Evolutionary conservation across 2,113 vertebrate genomes (phyloP), one percentile per base, ranked within the genome.

Genomic region (Acanthochromis polyacanthus): DNA sequence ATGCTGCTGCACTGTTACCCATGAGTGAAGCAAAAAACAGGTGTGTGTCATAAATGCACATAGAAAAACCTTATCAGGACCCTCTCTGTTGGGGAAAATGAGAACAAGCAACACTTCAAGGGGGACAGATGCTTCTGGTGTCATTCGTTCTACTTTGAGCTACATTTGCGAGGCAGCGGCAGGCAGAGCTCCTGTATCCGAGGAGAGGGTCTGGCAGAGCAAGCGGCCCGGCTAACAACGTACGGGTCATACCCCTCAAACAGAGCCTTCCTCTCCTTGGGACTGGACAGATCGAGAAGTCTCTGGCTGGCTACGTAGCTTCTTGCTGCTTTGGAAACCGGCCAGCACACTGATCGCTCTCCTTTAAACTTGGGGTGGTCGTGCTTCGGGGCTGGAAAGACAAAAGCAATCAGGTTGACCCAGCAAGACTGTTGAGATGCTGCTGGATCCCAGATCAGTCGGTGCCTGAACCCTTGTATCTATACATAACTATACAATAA

Each of bases 151-250:
- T 73, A 74, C 51, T 70, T 78, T 4, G 80, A 79, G 73, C 16
- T 68, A 65, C 90, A 93, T 79, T 93, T 94, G 19, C 89, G 92
- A 16, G 91, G 82, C 70, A 93, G 82, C 12, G 93, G 94, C 6
- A 87, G 58, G 56, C 89, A 83, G 10, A 95, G 94, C 66, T 94
- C 88, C 12, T 80, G 82, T 19, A 94, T 62, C 17, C 92, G 91
- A 0, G 92, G 61, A 1, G 95, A 92, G 0, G 93, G 88, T 2
- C 66, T 73, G 65, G 92, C 92, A 1, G 80, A 82, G 25, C 51
- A 57, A 9, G 93, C 93, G 0, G 91, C 88, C 20, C 11, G 60
- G 65, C 83, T 93, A 3, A 95, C 80, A 0, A 6, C 1, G 59
- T 91, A 93, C 0, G 93, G 93, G 68, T 93, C 59, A 15, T 90